A percentile compares a stretch with the other conserved stretches of the same genome.
Evolutionary conservation across 1,140 invertebrate species (phyloP).

Genomic region (Drosophila azteca): DNA sequence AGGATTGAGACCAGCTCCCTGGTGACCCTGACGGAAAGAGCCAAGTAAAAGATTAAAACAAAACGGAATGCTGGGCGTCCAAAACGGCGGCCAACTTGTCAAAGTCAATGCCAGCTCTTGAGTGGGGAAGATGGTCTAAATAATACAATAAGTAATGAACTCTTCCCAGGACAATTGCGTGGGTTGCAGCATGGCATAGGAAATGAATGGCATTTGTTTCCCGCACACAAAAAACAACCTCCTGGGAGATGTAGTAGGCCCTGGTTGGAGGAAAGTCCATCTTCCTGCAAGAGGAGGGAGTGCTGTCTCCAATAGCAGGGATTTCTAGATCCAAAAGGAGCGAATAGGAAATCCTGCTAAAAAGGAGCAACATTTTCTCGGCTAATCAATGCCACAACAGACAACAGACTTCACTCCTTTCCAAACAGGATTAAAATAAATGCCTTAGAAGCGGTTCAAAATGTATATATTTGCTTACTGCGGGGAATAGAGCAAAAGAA

Average conservation of each 20-base stretch:
- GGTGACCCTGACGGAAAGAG: conserved; percentile 44
- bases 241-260: conserved; percentile 11
- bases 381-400: conserved; percentile 34
- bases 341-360: no score
- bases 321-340: neutral
- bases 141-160: conserved; percentile 48
- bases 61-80: conserved; percentile 50
- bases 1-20: conserved; percentile 38
- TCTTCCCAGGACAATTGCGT: conserved; percentile 52
- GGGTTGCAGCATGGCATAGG: conserved; percentile 62
- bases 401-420: neutral
- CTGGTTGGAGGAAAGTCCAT: neutral
- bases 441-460: neutral
- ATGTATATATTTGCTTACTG: neutral
- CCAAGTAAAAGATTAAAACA: conserved; percentile 73
- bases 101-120: conserved; percentile 63
- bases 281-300: neutral
- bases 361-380: conserved; percentile 18
- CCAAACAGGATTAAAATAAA: conserved; percentile 27
- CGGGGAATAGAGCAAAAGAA: neutral
- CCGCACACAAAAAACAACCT: conserved; percentile 16
- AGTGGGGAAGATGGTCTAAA: conserved; percentile 43
- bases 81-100: conserved; percentile 74
- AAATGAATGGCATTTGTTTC: conserved; percentile 77
- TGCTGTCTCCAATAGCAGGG: no score